Percentiles rank a stretch among this genome's conserved stretches.
phyloP scores from a whole-genome alignment of 1,140 invertebrate species.

The Diorhabda elongata region DNA sequence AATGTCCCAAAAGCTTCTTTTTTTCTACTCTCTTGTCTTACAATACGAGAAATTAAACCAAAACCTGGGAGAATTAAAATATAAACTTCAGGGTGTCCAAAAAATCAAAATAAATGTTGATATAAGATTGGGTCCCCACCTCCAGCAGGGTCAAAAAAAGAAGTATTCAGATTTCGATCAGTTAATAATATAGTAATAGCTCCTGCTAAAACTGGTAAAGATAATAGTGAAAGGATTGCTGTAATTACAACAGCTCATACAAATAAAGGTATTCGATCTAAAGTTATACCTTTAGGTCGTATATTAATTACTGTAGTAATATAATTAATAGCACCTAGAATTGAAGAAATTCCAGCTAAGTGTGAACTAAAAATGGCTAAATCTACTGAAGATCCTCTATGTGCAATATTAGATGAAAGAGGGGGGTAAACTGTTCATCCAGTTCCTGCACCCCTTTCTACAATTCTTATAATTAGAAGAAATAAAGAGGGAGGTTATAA shows the following conservation, averaged over 20 bases:
- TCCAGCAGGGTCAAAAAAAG: conserved; percentile 63
- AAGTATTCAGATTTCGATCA: conserved; percentile 67
- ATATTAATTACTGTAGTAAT: conserved; percentile 60
- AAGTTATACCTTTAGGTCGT: conserved; percentile 47
- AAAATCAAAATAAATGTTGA: conserved; percentile 78
- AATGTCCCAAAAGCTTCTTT: conserved; percentile 56
- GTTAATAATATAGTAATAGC: conserved; percentile 69
- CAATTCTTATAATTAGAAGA: conserved; percentile 55
- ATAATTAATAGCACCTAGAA: conserved; percentile 65
- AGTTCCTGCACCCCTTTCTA: conserved; percentile 60
- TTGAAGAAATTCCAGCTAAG: conserved; percentile 62
- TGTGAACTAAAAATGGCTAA: conserved; percentile 65
- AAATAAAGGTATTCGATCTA: conserved; percentile 58
- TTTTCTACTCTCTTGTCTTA: conserved; percentile 56
- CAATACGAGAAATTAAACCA: conserved; percentile 63
- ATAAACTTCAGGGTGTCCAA: conserved; percentile 74
- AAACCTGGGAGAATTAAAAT: conserved; percentile 66
- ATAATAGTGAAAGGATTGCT: conserved; percentile 59
- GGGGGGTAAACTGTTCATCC: conserved; percentile 69
- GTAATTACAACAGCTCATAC: conserved; percentile 66
- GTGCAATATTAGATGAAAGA: conserved; percentile 54
- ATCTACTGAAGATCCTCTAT: conserved; percentile 60
- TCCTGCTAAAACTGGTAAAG: conserved; percentile 66
- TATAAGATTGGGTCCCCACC: conserved; percentile 68
- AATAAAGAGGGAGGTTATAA: conserved; percentile 59